phyloP scores from a whole-genome alignment of 1,140 invertebrate species.

The Cotesia typhae region DNA sequence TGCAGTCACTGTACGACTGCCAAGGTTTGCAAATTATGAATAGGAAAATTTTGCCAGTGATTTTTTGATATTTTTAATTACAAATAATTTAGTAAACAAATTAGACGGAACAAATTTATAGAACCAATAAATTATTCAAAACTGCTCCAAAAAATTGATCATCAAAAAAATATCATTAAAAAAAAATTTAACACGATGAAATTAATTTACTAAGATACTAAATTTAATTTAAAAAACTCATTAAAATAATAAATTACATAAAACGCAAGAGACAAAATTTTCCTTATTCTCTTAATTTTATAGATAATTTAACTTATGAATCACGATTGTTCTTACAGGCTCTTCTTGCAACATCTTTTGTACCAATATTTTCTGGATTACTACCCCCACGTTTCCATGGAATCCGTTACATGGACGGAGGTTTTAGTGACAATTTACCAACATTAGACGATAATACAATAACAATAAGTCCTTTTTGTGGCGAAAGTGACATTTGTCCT shows the following conservation, averaged over 20 bases:
- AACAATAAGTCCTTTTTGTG: slow-evolving; percentile 96
- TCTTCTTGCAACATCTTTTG: slow-evolving; percentile 91
- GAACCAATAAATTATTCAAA: too few relatives aligned
- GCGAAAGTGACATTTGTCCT: slow-evolving; percentile 98
- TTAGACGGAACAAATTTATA: background rate
- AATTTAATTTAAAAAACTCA: too few relatives aligned
- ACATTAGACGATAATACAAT: slow-evolving; percentile 94
- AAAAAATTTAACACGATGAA: too few relatives aligned
- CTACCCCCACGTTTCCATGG: slow-evolving; percentile 90
- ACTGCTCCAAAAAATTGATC: too few relatives aligned
- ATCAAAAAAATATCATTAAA: too few relatives aligned
- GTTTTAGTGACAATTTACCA: slow-evolving; percentile 95
- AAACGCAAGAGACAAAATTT: too few relatives aligned
- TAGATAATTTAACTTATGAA: background rate
- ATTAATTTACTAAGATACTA: too few relatives aligned
- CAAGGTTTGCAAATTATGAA: too few relatives aligned
- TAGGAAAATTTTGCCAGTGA: too few relatives aligned
- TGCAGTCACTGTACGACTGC: too few relatives aligned
- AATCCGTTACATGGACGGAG: slow-evolving; percentile 94
- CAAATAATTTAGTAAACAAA: background rate
- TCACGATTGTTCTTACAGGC: slow-evolving; percentile 70
- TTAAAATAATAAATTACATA: too few relatives aligned
- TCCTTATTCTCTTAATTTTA: too few relatives aligned
- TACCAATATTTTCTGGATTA: slow-evolving; percentile 95
- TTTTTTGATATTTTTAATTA: background rate